These are phyloP conservation scores for Drosophila antonietae DNA, from an alignment of 2,888 invertebrate species.

Conservation along the genomic window DNA sequence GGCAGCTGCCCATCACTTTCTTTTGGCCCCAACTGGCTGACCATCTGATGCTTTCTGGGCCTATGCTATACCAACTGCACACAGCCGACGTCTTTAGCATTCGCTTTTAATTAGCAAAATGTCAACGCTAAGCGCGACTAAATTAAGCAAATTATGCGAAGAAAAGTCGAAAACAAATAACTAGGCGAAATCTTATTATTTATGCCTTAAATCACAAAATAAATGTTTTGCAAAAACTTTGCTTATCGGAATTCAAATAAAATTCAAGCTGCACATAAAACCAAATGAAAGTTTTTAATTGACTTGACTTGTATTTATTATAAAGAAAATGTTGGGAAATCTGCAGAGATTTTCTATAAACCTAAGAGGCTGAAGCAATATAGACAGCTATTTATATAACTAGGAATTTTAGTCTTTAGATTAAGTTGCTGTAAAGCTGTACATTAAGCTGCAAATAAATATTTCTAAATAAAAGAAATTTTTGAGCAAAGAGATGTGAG, in stretches of 20 bases:
- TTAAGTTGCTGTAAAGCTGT: too few relatives aligned
- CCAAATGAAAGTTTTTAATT: not conserved
- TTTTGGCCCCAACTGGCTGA: slow-evolving; percentile 54
- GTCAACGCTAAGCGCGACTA: slow-evolving; percentile 47
- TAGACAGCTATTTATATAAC: too few relatives aligned
- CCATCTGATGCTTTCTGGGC: slow-evolving; percentile 30
- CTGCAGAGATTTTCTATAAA: not conserved
- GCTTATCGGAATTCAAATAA: not conserved
- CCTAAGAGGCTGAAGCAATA: too few relatives aligned
- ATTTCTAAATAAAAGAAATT: too few relatives aligned
- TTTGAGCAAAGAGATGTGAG: not conserved
- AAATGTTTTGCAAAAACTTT: not conserved
- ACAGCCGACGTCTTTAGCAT: slow-evolving; percentile 28
- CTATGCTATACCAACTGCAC: slow-evolving; percentile 20
- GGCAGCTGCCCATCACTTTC: slow-evolving; percentile 66
- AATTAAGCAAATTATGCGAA: slow-evolving; percentile 63
- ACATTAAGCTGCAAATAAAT: too few relatives aligned
- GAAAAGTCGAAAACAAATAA: slow-evolving; percentile 48
- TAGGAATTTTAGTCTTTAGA: too few relatives aligned
- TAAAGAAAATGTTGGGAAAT: not conserved
- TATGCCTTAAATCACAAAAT: not conserved
- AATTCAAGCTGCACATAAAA: not conserved
- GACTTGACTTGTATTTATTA: not conserved
- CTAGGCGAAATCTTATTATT: slow-evolving; percentile 10
- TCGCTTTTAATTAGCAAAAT: slow-evolving; percentile 67